Conservation (phyloP, 2,113 vertebrate species). For the Heliornis fulica region DNA sequence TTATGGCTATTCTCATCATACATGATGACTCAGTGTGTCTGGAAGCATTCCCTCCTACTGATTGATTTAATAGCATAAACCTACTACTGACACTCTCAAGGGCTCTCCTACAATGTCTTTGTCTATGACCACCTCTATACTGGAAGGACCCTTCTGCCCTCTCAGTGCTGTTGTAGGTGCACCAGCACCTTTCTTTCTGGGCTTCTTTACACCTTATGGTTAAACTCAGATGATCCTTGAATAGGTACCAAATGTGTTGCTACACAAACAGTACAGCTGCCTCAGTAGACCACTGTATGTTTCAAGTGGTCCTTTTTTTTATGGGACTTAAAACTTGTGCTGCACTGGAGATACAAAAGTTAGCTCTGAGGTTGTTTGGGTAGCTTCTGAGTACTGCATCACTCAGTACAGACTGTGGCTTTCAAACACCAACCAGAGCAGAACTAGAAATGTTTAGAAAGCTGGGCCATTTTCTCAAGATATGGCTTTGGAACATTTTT, state of each 20-base stretch:
- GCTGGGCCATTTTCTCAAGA: rapidly evolving
- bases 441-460: neutral
- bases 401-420: neutral
- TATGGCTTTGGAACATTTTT: neutral
- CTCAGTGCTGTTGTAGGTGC: neutral
- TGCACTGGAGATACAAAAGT: neutral
- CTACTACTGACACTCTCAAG: neutral
- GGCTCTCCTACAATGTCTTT: neutral
- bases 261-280: neutral
- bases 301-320: neutral
- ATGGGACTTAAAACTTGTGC: neutral
- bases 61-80: neutral
- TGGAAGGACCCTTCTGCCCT: neutral
- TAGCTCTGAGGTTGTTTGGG: neutral
- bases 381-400: neutral
- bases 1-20: neutral
- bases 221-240: neutral
- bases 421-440: neutral
- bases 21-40: neutral
- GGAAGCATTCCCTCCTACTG: neutral
- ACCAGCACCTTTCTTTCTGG: neutral
- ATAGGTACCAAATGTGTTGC: neutral
- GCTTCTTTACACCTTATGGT: neutral
- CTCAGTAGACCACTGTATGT: neutral
- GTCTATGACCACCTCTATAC: rapidly evolving